Conservation (phyloP, 1,140 invertebrate species). For the Conus ventricosus region DNA sequence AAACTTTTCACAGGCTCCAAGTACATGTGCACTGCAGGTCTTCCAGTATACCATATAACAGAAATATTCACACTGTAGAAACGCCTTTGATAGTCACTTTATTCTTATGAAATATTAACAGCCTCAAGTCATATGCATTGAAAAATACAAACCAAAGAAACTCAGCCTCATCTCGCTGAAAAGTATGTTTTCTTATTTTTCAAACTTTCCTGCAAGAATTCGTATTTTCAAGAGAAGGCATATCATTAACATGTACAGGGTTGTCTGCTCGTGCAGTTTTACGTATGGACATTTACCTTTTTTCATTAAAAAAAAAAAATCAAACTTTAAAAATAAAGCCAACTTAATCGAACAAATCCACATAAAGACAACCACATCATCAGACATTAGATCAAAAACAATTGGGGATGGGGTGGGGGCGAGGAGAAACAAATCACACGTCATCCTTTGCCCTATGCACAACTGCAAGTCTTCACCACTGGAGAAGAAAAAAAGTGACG, state of each 20-base stretch:
- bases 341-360: too few species aligned
- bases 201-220: background rate
- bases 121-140: background rate
- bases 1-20: too few species aligned
- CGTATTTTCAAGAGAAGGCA: background rate
- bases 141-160: background rate
- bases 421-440: background rate
- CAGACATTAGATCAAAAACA: background rate
- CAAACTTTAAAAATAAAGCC: too few species aligned
- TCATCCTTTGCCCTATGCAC: too few species aligned
- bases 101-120: conserved; percentile 5
- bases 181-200: background rate
- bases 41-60: too few species aligned
- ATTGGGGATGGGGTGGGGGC: background rate
- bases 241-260: background rate
- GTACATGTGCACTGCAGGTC: too few species aligned
- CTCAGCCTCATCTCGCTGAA: background rate
- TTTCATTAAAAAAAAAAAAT: too few species aligned
- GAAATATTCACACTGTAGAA: too few species aligned
- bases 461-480: too few species aligned
- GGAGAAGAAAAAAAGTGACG: too few species aligned
- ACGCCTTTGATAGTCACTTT: background rate
- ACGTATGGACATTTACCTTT: background rate
- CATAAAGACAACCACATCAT: background rate
- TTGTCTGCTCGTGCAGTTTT: background rate